phyloP scores from a whole-genome alignment of 2,113 vertebrate genomes.

The Ophthalmolycus amberensis region DNA sequence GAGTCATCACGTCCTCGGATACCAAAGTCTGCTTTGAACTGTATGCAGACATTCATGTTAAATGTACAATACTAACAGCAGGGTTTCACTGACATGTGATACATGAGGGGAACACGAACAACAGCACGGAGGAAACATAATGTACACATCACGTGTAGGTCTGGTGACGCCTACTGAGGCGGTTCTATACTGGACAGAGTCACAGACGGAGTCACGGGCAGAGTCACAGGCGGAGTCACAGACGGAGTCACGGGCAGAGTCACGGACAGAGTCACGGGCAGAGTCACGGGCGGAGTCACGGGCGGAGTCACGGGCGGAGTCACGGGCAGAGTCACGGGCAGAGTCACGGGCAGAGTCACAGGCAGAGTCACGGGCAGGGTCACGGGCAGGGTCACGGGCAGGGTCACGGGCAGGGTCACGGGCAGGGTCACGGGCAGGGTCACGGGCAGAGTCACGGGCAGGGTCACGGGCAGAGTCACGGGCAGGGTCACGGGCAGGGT shows the following conservation, averaged over 20 bases:
- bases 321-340: no score
- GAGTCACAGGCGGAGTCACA: background rate
- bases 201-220: background rate
- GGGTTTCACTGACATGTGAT: conserved; percentile 8
- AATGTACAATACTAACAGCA: background rate
- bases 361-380: no score
- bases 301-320: no score
- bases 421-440: no score
- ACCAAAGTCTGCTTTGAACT: conserved; percentile 1
- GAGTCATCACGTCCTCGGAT: background rate
- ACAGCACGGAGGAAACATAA: conserved; percentile 11
- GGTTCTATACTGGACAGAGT: conserved; percentile 13
- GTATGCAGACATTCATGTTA: background rate
- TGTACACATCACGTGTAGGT: background rate
- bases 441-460: no score
- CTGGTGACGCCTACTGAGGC: background rate
- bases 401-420: no score
- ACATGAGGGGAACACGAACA: conserved; percentile 29
- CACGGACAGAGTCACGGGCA: no score
- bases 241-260: background rate
- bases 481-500: no score
- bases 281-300: no score
- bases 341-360: no score
- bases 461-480: no score
- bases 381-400: no score